Evolutionary conservation across 2,113 vertebrate genomes (phyloP).

Genomic region (Heterotilapia buettikoferi): DNA sequence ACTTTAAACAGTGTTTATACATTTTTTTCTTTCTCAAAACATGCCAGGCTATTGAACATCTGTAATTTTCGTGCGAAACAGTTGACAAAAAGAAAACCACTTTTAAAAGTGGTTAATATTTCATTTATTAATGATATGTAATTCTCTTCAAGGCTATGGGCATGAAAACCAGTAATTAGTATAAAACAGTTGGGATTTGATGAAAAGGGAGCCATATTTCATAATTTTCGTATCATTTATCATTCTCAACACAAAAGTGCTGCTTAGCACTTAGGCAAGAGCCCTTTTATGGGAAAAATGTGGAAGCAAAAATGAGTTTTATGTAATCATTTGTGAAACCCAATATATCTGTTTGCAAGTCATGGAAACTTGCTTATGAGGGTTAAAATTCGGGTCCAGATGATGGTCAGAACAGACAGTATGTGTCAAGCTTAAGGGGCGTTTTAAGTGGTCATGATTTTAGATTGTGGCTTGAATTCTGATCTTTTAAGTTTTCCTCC

Average conservation of each 20-base stretch:
- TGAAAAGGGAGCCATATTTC: background rate
- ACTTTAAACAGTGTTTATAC: background rate
- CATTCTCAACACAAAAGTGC: background rate
- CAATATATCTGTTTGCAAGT: background rate
- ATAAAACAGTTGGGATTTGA: background rate
- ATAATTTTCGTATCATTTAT: background rate
- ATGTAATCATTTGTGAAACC: background rate
- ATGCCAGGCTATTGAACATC: background rate
- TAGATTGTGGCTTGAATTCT: background rate
- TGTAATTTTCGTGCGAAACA: background rate
- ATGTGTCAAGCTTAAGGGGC: background rate
- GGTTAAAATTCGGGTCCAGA: background rate
- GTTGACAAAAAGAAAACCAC: background rate
- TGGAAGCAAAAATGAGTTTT: background rate
- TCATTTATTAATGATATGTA: background rate
- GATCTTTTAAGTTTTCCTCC: background rate
- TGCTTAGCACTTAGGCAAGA: background rate
- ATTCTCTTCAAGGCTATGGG: background rate
- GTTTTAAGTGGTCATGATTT: background rate
- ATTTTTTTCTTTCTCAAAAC: background rate
- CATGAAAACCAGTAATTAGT: background rate
- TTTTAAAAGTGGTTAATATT: background rate
- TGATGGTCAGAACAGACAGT: background rate
- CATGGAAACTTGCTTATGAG: background rate
- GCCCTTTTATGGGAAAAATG: background rate